phyloP scores from a whole-genome alignment of 2,888 invertebrate genomes.

The Aspidiotus rigidus region DNA sequence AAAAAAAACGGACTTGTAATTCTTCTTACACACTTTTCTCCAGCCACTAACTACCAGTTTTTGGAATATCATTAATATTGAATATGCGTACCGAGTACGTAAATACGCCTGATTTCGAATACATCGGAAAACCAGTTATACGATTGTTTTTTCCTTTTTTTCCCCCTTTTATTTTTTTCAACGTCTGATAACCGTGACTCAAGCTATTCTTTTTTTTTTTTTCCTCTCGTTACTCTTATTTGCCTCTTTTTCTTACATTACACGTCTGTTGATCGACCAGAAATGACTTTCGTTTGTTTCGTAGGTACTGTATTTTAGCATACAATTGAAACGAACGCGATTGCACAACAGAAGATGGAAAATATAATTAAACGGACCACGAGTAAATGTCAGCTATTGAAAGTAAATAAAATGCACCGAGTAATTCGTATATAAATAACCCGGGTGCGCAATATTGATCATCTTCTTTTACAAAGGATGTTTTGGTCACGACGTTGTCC shows the following conservation, averaged over 20 bases:
- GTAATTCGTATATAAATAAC: slow-evolving; percentile 23
- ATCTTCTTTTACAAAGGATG: slow-evolving; percentile 25
- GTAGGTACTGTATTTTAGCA: slow-evolving; percentile 22
- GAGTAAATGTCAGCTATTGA: slow-evolving; percentile 25
- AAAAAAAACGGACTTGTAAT: too few species aligned
- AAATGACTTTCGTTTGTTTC: slow-evolving; percentile 18
- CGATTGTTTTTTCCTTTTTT: neutral
- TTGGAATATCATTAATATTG: slow-evolving; percentile 9
- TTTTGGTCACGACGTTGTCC: slow-evolving; percentile 20
- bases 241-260: slow-evolving; percentile 6
- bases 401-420: slow-evolving; percentile 25
- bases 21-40: neutral
- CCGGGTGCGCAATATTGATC: slow-evolving; percentile 24
- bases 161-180: slow-evolving; percentile 10
- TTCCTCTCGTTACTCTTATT: neutral
- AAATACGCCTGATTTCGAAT: slow-evolving; percentile 18
- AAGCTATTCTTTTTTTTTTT: neutral
- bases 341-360: slow-evolving; percentile 20
- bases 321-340: slow-evolving; percentile 21
- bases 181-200: slow-evolving; percentile 24
- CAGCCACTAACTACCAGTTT: slow-evolving; percentile 4
- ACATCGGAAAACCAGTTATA: neutral
- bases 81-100: slow-evolving; percentile 10
- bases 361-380: slow-evolving; percentile 28
- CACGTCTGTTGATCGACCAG: slow-evolving; percentile 12